Percentiles rank a stretch among this genome's conserved stretches.
phyloP scores from a whole-genome alignment of 1,140 invertebrate species.

The Drosophila bocki region DNA sequence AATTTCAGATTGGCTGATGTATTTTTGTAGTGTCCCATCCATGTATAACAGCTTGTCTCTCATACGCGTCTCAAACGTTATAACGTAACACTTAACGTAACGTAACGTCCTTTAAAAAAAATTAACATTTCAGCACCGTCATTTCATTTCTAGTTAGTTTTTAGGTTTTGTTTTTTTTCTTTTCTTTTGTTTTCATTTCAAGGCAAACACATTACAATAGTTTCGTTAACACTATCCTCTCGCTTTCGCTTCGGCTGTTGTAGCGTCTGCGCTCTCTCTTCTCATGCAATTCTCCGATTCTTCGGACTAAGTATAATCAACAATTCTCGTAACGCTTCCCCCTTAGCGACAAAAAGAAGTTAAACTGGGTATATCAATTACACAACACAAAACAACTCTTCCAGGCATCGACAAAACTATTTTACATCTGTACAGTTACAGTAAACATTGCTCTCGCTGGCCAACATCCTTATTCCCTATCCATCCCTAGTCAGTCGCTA shows the following conservation, averaged over 20 bases:
- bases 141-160: constrained; percentile 59
- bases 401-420: constrained; percentile 59
- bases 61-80: constrained; percentile 53
- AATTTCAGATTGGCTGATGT: constrained; percentile 4
- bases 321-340: constrained; percentile 45
- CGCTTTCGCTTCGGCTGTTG: constrained; percentile 12
- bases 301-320: constrained; percentile 51
- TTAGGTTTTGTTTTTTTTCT: constrained; percentile 34
- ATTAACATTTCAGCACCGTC: constrained; percentile 85
- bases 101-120: constrained; percentile 70
- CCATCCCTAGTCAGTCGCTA: constrained; percentile 15
- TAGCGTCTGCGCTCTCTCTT: constrained; percentile 8
- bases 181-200: constrained; percentile 70
- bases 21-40: constrained; percentile 43
- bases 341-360: constrained; percentile 35
- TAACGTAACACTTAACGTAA: constrained; percentile 65
- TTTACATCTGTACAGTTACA: constrained; percentile 68
- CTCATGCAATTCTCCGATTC: constrained; percentile 3
- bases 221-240: constrained; percentile 44
- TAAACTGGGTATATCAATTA: constrained; percentile 29
- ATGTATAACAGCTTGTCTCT: constrained; percentile 70
- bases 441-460: constrained; percentile 59
- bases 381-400: constrained; percentile 32
- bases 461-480: constrained; percentile 23
- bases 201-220: constrained; percentile 82